Conservation (phyloP, 1,140 invertebrate genomes). For the Drosophila saltans region DNA sequence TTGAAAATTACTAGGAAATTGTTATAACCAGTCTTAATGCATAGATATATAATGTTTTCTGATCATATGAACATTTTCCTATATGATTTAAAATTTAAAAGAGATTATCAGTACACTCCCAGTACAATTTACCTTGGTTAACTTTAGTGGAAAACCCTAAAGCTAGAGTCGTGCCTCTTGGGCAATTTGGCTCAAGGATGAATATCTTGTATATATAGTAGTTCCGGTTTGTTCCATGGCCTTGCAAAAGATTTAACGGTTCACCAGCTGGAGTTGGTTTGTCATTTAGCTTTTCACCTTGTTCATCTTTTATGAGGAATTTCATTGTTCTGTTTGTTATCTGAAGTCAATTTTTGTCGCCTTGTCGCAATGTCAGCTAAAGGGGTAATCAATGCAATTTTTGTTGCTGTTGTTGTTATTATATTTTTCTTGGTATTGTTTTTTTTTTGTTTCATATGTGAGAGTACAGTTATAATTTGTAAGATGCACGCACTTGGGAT, state of each 20-base stretch:
- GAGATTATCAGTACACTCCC: slow-evolving; percentile 14
- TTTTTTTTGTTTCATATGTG: slow-evolving; percentile 1
- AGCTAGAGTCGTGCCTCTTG: not conserved
- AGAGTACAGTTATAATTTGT: slow-evolving; percentile 37
- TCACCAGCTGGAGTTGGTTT: slow-evolving; percentile 13
- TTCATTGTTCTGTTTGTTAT: slow-evolving; percentile 47
- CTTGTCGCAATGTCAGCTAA: slow-evolving; percentile 31
- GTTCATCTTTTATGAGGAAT: slow-evolving; percentile 28
- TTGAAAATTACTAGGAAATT: not conserved
- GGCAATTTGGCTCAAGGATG: slow-evolving; percentile 41
- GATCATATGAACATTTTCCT: slow-evolving; percentile 30
- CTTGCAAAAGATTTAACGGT: not conserved
- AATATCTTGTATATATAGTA: not conserved
- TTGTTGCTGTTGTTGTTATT: not conserved
- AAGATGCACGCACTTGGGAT: slow-evolving; percentile 10
- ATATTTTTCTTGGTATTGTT: no score
- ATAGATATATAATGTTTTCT: not conserved
- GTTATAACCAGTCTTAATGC: not conserved
- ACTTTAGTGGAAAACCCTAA: slow-evolving; percentile 15
- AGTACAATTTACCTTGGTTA: not conserved
- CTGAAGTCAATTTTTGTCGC: slow-evolving; percentile 46
- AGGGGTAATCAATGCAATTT: not conserved
- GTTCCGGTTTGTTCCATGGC: slow-evolving; percentile 24
- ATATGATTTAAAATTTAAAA: slow-evolving; percentile 48
- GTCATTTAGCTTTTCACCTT: slow-evolving; percentile 18